phyloP scores from a whole-genome alignment of 2,113 vertebrate genomes.

The Xerus inauris region DNA sequence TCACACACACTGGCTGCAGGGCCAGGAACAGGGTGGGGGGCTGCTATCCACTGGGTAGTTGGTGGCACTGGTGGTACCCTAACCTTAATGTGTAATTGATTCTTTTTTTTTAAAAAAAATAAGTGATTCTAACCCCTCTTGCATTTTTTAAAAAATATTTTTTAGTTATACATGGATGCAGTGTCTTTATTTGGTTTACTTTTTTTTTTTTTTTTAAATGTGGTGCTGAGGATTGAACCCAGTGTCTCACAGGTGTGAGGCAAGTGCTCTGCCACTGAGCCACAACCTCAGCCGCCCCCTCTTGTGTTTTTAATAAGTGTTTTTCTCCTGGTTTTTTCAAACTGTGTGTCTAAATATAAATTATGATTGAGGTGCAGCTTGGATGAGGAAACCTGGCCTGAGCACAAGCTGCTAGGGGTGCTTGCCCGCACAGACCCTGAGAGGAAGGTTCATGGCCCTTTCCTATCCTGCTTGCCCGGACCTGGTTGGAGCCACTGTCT shows the following conservation, averaged over 20 bases:
- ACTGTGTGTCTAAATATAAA: neutral
- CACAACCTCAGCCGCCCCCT: too few relatives aligned
- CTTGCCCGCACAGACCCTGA: fast-evolving
- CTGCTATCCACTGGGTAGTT: neutral
- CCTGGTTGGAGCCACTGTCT: fast-evolving
- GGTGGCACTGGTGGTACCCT: fast-evolving
- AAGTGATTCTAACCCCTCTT: too few relatives aligned
- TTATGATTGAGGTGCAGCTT: neutral
- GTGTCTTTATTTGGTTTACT: too few relatives aligned
- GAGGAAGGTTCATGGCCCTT: fast-evolving
- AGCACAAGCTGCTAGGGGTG: fast-evolving
- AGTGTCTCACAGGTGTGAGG: too few relatives aligned
- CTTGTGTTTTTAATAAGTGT: neutral
- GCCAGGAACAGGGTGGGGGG: too few relatives aligned
- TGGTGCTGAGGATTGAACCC: too few relatives aligned
- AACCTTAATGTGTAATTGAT: fast-evolving
- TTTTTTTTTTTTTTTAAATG: too few relatives aligned
- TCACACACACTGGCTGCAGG: fast-evolving
- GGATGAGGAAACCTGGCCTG: neutral
- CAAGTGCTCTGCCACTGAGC: too few relatives aligned
- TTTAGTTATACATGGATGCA: too few relatives aligned
- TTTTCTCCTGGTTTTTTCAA: neutral
- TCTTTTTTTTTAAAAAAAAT: fast-evolving
- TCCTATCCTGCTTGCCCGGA: neutral
- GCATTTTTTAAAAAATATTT: too few relatives aligned